Percentiles rank a stretch among this genome's conserved stretches.
phyloP scores from a whole-genome alignment of 1,140 invertebrate species.

The Radopholus similis region DNA sequence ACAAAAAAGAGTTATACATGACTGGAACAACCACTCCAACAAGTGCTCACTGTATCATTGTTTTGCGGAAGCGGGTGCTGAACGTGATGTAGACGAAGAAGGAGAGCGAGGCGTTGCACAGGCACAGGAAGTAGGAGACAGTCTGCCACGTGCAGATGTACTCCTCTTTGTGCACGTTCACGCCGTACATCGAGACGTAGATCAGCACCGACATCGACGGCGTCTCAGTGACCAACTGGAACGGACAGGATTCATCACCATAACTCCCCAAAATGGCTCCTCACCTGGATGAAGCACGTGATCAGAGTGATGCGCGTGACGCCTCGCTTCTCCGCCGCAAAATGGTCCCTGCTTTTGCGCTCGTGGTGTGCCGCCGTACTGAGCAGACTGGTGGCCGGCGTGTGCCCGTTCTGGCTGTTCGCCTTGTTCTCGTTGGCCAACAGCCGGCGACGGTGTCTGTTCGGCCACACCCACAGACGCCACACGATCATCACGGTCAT shows the following conservation, averaged over 20 bases:
- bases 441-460: conserved; percentile 11
- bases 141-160: conserved; percentile 48
- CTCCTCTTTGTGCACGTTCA: conserved; percentile 31
- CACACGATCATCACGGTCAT: conserved; percentile 50
- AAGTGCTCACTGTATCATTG: conserved; percentile 31
- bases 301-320: conserved; percentile 54
- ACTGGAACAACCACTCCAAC: neutral
- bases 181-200: conserved; percentile 38
- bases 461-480: conserved; percentile 31
- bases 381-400: neutral
- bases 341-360: conserved; percentile 5
- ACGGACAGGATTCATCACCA: neutral
- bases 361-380: neutral
- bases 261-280: neutral
- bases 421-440: conserved; percentile 6
- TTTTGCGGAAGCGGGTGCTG: conserved; percentile 45
- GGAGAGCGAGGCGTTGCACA: conserved; percentile 52
- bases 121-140: conserved; percentile 44
- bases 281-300: conserved; percentile 43
- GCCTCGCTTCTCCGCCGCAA: conserved; percentile 47
- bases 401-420: neutral
- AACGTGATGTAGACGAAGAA: conserved; percentile 56
- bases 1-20: neutral
- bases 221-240: conserved; percentile 45
- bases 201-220: conserved; percentile 50